These are phyloP conservation scores for Ctenopoma multispine DNA, from an alignment of 2,797 vertebrate species.

Conservation along the genomic window DNA sequence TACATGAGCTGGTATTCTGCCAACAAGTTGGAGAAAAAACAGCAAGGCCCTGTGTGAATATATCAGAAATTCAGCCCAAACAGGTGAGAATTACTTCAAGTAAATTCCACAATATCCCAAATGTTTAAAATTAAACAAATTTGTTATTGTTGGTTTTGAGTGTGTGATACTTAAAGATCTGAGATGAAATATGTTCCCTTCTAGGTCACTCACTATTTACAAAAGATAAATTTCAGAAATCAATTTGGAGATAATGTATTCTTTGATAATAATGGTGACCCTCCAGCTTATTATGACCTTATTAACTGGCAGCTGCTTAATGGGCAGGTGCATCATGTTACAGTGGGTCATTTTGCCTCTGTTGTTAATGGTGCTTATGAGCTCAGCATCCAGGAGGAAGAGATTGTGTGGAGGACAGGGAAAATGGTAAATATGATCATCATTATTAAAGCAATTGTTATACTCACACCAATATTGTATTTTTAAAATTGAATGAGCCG, in stretches of 20 bases:
- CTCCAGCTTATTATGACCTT: conserved; percentile 81
- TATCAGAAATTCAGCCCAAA: conserved; percentile 69
- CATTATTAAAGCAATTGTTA: no score
- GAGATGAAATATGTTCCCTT: not conserved
- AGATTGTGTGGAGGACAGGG: conserved; percentile 79
- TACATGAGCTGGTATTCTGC: conserved; percentile 80
- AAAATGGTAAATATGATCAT: conserved; percentile 52
- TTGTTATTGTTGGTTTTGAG: no score
- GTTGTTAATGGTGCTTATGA: conserved; percentile 56
- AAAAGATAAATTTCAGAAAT: conserved; percentile 76
- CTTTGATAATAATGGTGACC: conserved; percentile 83
- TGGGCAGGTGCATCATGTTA: conserved; percentile 81
- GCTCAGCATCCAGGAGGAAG: conserved; percentile 74
- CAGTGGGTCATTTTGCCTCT: conserved; percentile 76
- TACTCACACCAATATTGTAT: no score
- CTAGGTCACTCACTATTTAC: conserved; percentile 75
- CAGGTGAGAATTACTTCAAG: conserved; percentile 61
- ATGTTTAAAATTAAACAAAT: no score
- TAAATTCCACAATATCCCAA: no score
- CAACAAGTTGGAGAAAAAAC: conserved; percentile 37
- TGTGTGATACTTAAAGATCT: no score
- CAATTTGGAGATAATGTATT: conserved; percentile 76
- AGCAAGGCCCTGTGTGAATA: conserved; percentile 61
- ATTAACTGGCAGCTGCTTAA: conserved; percentile 85
- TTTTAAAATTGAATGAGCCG: no score